Evolutionary conservation across 2,888 invertebrate genomes (phyloP).

Genomic region (Esperia sulphurella): DNA sequence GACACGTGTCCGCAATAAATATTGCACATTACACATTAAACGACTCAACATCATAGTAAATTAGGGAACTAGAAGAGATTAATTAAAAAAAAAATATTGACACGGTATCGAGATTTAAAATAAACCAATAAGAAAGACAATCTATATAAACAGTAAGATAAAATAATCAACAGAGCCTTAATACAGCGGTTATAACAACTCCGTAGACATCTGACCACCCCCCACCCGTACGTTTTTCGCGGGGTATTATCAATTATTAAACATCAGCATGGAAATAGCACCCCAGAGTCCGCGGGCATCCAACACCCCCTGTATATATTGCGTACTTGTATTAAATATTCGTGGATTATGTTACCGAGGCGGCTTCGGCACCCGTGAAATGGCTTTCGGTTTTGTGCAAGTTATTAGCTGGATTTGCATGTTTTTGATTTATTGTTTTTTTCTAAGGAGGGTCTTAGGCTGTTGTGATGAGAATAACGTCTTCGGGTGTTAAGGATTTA

Average conservation of each 20-base stretch:
- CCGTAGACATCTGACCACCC: slow-evolving; percentile 30
- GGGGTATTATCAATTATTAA: slow-evolving; percentile 80
- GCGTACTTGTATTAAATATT: slow-evolving; percentile 75
- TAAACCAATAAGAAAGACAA: too few species aligned
- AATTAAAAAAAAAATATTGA: too few species aligned
- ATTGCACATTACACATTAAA: too few species aligned
- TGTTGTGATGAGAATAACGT: slow-evolving; percentile 10
- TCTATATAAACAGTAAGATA: too few species aligned
- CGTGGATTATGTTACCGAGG: slow-evolving; percentile 54
- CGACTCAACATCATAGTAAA: too few species aligned
- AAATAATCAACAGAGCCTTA: background rate
- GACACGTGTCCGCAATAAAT: too few species aligned
- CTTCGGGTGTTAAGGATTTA: slow-evolving; percentile 7
- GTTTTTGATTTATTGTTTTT: slow-evolving; percentile 75
- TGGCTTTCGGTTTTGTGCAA: slow-evolving; percentile 78
- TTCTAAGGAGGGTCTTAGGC: slow-evolving; percentile 22
- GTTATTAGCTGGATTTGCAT: slow-evolving; percentile 78
- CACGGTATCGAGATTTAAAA: too few species aligned
- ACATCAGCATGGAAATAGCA: slow-evolving; percentile 78
- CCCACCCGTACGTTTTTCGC: slow-evolving; percentile 70
- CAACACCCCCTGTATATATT: slow-evolving; percentile 56
- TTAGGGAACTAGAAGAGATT: too few species aligned
- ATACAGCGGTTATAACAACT: slow-evolving; percentile 39
- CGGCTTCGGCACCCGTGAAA: slow-evolving; percentile 67
- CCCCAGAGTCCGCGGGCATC: slow-evolving; percentile 66